These are phyloP conservation scores for Mantis religiosa DNA, from an alignment of 2,888 invertebrate species.

Conservation along the genomic window DNA sequence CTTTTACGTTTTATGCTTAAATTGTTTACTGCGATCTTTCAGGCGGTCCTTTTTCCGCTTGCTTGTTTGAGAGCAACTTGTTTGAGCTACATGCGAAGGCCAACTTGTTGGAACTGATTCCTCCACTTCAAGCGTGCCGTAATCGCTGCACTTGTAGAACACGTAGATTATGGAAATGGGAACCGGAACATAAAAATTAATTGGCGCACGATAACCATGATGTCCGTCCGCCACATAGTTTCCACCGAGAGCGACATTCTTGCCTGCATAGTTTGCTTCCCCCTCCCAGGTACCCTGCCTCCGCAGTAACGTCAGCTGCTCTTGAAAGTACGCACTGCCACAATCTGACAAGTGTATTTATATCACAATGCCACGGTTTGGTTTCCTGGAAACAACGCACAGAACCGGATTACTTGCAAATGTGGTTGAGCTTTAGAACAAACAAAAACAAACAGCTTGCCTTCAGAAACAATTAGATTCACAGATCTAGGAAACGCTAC, in stretches of 20 bases:
- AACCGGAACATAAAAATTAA: neutral
- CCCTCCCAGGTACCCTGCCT: neutral
- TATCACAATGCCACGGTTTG: neutral
- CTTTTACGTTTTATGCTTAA: too few species aligned
- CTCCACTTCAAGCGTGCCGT: neutral
- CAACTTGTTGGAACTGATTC: neutral
- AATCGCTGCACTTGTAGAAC: neutral
- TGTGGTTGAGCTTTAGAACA: neutral
- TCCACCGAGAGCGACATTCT: neutral
- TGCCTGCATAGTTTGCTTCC: neutral
- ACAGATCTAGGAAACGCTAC: neutral
- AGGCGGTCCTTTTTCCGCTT: too few species aligned
- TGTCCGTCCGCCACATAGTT: neutral
- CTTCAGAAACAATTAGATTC: neutral
- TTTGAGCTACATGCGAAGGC: neutral
- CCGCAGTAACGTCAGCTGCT: neutral
- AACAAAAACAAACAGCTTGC: neutral
- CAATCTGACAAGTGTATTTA: neutral
- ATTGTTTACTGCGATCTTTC: too few species aligned
- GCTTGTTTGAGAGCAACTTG: neutral
- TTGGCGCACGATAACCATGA: neutral
- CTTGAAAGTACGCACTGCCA: neutral
- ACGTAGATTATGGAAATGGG: neutral
- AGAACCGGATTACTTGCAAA: neutral
- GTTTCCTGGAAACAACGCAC: neutral